Evolutionary conservation across 2,888 invertebrate species (phyloP), one percentile per base, ranked within the genome.

Genomic region (Drosophila merina): DNA sequence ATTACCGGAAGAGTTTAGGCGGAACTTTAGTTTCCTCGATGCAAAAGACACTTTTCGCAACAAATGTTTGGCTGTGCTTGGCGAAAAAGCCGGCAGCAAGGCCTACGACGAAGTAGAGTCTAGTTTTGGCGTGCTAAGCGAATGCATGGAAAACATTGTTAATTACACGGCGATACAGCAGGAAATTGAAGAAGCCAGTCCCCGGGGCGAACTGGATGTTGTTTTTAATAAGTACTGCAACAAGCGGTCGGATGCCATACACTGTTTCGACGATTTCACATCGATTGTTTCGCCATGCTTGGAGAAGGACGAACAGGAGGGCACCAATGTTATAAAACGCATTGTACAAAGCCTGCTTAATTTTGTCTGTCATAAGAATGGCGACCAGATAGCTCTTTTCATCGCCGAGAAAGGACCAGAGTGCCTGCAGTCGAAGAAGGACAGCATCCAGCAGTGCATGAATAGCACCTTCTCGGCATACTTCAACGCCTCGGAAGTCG

Each of bases 371-470:
- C 94, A 93, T 84, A 96, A 96, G 81, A 96, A 96, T 78, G 96
- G 96, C 7, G 96, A 96, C 89, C 94, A 96, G 77, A 95, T 97
- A 80, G 96, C 96, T 0, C 92, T 96, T 80, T 97, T 97, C 88
- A 95, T 96, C 60, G 95, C 96, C 1, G 96, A 96, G 87, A 94
- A 95, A n/a, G 96, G 96, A 0, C 94, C 95, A 7, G 95, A 96
- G 86, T 97, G 96, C 85, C 92, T 96, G 67, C 83, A 93, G 60
- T 92, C 93, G 0, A 94, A 95, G 71, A 92, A 93, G 68, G 93
- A 93, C 0, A 93, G 92, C 1, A 92, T 96, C 36, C 93, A 93
- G 81, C 88, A 92, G 2, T 96, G 96, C 85, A 85, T 94, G 7
- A 95, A 96, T 86, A 89, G 89, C 28, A 95, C 95, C 0, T 91